These are phyloP conservation scores for Nephrotoma flavescens DNA, from an alignment of 2,888 invertebrate species.

Conservation along the genomic window DNA sequence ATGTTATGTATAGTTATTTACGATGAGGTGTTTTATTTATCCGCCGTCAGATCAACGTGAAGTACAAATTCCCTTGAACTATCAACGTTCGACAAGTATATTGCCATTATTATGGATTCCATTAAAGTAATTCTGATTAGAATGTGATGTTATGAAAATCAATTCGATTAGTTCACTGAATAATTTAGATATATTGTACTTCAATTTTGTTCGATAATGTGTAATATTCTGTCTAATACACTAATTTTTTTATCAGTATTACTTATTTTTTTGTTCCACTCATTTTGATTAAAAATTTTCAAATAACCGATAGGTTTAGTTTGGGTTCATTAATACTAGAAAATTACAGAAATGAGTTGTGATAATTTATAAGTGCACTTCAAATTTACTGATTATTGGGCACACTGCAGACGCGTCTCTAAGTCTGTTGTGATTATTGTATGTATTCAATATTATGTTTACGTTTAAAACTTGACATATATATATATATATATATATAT, in stretches of 20 bases:
- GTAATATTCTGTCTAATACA: neutral
- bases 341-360: neutral
- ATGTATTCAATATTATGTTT: neutral
- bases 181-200: neutral
- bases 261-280: neutral
- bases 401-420: neutral
- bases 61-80: no score
- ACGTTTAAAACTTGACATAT: neutral
- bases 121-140: neutral
- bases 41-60: no score
- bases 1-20: no score
- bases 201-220: neutral
- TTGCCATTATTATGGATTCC: neutral
- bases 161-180: neutral
- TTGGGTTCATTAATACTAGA: neutral
- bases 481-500: no score
- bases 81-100: no score
- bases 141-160: neutral
- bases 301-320: neutral
- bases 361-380: neutral
- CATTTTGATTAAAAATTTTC: neutral
- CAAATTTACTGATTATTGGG: neutral
- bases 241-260: neutral
- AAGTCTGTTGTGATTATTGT: neutral
- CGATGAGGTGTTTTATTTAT: no score